Conservation (phyloP, 2,113 vertebrate genomes). For the Poeciliopsis retropinna region DNA sequence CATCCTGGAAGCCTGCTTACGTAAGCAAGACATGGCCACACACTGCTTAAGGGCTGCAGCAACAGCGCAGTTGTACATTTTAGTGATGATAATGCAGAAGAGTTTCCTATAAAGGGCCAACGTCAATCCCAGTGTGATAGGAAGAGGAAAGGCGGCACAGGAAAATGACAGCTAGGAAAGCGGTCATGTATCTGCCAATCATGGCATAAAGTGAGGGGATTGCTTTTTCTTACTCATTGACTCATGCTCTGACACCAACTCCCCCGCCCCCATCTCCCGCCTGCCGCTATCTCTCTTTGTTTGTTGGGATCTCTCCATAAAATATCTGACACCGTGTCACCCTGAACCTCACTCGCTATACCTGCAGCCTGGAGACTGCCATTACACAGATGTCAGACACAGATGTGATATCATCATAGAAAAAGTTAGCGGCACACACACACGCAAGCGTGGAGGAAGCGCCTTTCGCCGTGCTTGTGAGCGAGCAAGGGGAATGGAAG, state of each 20-base stretch:
- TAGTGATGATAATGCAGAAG: constrained; percentile 32
- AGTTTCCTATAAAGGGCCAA: constrained; percentile 26
- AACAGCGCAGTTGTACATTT: constrained; percentile 5
- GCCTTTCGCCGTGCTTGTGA: constrained; percentile 9
- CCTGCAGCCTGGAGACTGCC: constrained; percentile 59
- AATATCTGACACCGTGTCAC: constrained; percentile 58
- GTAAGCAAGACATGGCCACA: constrained; percentile 22
- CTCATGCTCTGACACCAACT: constrained; percentile 21
- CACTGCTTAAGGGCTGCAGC: constrained; percentile 16
- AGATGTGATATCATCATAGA: constrained; percentile 74
- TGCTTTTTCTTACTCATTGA: constrained; percentile 25
- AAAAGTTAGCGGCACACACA: constrained; percentile 45
- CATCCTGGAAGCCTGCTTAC: not conserved
- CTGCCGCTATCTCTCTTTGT: constrained; percentile 16
- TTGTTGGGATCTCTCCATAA: constrained; percentile 46
- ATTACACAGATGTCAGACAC: constrained; percentile 75
- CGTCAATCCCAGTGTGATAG: constrained; percentile 35
- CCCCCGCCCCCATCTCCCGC: not conserved
- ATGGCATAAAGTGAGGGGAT: constrained; percentile 47
- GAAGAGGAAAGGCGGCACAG: constrained; percentile 29
- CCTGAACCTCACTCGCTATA: constrained; percentile 16
- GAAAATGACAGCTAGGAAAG: constrained; percentile 43
- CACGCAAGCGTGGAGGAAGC: not conserved
- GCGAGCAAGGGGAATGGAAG: constrained; percentile 44
- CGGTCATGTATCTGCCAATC: constrained; percentile 69